Base-by-base conservation (phyloP, 2,113 vertebrate genomes). In the Zosterops lateralis region DNA sequence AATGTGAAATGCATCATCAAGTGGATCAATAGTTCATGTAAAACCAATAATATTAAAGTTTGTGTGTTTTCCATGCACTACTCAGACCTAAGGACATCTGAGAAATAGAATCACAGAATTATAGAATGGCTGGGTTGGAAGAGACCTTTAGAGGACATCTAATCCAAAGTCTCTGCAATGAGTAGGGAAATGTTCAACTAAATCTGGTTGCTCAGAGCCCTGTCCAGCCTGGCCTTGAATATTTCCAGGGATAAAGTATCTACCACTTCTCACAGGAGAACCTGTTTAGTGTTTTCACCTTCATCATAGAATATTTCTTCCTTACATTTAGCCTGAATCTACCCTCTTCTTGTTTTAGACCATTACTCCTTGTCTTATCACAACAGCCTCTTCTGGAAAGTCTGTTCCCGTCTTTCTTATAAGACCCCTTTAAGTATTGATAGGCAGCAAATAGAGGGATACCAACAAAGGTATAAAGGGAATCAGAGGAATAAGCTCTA, bases 201-300 rank as follows among this genome's bases (percentile, higher is more conserved):
- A 15, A 50, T 48, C 21, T 48, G 8, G 6, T 28, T 81, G 16
- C 38, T 73, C 58, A 77, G 54, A 67, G 17, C 12, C 25, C 14
- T 0, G 0, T 53, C 28, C 19, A 44, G 17, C 29, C 15, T 32
- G 56, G 15, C 17, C 10, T 40, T 76, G 29, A 25, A 29, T 40
- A 6, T 72, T 68, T 81, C 20, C 14, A 68, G 44, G 13, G 8
- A 31, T 68, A 28, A 34, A 1, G 3, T 34, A 62, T 28, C 22
- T 38, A 34, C 8, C 14, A 38, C 5, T 10, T 48, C 13, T 48
- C 12, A 72, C 16, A 62, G 48, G 16, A 12, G 11, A 76, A 44
- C 2, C 24, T 32, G 4, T 32, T 34, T 18, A 50, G 14, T 29
- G 58, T 51, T 81, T 91, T 77, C 28, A 54, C 2, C 8, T 15